Percentiles rank a stretch among this genome's conserved stretches.
These are phyloP conservation scores for Eulemur mongoz DNA, from an alignment of 2,797 vertebrate genomes.

Conservation along the genomic window DNA sequence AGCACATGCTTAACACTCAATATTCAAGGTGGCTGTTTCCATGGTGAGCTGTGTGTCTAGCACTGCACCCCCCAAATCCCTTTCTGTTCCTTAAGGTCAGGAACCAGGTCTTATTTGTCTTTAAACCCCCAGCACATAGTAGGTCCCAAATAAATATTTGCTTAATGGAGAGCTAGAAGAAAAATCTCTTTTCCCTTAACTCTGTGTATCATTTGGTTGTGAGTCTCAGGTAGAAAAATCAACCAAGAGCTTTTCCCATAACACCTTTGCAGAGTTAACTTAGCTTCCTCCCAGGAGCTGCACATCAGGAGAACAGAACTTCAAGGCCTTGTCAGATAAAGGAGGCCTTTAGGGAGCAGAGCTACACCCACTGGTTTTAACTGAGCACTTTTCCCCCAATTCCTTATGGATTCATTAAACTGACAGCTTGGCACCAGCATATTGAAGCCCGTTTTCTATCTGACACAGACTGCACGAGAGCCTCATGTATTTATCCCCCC, in stretches of 20 bases:
- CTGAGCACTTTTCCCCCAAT: background rate
- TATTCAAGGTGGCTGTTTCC: background rate
- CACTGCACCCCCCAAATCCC: background rate
- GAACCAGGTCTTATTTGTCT: background rate
- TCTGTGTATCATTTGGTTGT: background rate
- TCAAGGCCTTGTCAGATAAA: background rate
- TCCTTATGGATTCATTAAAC: background rate
- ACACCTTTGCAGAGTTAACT: background rate
- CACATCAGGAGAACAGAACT: background rate
- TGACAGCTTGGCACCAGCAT: conserved; percentile 27
- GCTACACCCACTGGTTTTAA: background rate
- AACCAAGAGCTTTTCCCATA: background rate
- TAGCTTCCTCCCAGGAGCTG: background rate
- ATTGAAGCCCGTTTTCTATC: conserved; percentile 24
- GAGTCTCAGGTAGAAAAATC: background rate
- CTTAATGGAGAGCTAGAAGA: background rate
- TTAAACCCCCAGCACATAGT: background rate
- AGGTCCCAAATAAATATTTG: background rate
- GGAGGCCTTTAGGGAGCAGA: background rate
- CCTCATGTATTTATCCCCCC: conserved; percentile 31
- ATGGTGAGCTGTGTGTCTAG: background rate
- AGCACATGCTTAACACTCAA: background rate
- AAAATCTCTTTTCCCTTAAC: background rate
- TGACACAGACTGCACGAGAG: conserved; percentile 30
- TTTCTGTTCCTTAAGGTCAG: background rate